A percentile compares a stretch with the other conserved stretches of the same genome.
Conservation (phyloP, 2,797 vertebrate species). For the Poecile montanus region DNA sequence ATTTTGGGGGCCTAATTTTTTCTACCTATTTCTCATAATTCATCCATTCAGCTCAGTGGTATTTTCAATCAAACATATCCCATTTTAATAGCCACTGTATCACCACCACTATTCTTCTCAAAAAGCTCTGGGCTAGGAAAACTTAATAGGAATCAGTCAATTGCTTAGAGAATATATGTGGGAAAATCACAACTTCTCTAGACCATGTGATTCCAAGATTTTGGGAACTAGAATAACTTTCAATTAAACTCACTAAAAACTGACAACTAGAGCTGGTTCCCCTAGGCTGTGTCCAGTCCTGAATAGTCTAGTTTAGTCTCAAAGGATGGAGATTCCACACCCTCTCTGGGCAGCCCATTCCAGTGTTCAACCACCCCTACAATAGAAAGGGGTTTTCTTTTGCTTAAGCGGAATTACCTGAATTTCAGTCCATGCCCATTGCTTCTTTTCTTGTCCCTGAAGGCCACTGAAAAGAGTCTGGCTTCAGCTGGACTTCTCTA, state of each 20-base stretch:
- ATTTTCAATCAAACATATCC: not conserved
- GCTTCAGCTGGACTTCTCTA: not conserved
- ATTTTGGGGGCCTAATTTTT: not conserved
- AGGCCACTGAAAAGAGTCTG: not conserved
- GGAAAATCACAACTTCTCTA: not conserved
- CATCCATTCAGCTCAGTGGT: not conserved
- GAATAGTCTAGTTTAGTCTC: not conserved
- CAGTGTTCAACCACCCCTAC: not conserved
- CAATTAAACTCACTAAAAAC: not conserved
- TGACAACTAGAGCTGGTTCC: not conserved
- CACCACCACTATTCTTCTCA: not conserved
- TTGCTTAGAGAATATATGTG: not conserved
- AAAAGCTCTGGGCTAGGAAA: not conserved
- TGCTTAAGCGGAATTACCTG: not conserved
- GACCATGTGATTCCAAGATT: not conserved
- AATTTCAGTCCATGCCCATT: not conserved
- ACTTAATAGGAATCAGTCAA: not conserved
- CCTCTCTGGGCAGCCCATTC: not conserved
- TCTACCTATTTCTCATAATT: not conserved
- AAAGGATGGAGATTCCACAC: not conserved
- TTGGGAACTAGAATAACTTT: not conserved
- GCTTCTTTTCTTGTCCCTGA: not conserved
- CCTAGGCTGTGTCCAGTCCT: not conserved
- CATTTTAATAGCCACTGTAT: not conserved
- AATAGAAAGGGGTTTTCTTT: not conserved